Conservation (phyloP, 53 echinoderm and acorn worm species). For the Echinarachnius parma region DNA sequence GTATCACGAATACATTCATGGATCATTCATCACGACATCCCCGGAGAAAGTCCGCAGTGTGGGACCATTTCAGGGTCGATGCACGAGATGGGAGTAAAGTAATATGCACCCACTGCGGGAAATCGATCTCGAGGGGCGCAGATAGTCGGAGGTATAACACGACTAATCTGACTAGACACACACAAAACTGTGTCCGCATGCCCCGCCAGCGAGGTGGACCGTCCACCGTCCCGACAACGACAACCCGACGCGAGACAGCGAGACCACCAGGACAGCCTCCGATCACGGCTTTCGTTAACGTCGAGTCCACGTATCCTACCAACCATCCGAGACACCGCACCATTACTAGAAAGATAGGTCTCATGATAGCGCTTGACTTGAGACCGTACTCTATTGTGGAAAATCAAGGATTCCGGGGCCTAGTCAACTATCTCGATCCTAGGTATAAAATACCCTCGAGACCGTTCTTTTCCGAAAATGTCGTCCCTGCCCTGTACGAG, state of each 20-base stretch:
- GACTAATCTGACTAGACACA: not conserved
- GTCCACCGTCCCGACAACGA: not conserved
- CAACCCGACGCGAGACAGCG: not conserved
- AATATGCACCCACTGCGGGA: not conserved
- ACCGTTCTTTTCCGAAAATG: not conserved
- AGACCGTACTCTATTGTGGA: not conserved
- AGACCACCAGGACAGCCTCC: not conserved
- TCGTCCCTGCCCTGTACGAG: not conserved
- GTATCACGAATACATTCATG: too few relatives aligned
- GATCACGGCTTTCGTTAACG: not conserved
- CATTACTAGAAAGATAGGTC: not conserved
- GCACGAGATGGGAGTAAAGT: not conserved
- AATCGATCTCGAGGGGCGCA: not conserved
- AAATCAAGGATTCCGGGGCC: not conserved
- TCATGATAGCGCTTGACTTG: constrained; percentile 3
- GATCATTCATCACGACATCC: too few relatives aligned
- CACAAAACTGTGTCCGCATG: not conserved
- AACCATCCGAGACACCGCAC: not conserved
- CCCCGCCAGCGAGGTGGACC: not conserved
- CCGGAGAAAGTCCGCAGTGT: too few relatives aligned
- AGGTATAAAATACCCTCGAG: not conserved
- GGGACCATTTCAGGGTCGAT: too few relatives aligned
- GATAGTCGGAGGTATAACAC: not conserved
- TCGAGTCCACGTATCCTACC: not conserved
- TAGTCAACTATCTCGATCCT: not conserved